A percentile compares a stretch with the other conserved stretches of the same genome.
phyloP scores from a whole-genome alignment of 2,797 vertebrate species.

The Phoebastria nigripes region DNA sequence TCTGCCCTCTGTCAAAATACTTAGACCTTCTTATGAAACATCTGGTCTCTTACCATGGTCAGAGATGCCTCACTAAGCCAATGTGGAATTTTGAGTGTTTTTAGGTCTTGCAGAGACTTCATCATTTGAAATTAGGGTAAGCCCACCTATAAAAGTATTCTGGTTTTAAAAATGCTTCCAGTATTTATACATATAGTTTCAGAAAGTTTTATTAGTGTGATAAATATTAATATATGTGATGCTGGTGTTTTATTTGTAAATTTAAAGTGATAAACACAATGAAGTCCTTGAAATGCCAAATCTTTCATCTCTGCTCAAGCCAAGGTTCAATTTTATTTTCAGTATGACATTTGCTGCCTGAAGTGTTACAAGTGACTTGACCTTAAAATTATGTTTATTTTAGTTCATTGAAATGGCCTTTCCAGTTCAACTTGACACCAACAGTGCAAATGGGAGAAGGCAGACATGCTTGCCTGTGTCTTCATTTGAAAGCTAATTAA shows the following conservation, averaged over 20 bases:
- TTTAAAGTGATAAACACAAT: conserved; percentile 20
- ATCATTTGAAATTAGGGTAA: not conserved
- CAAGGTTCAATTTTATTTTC: conserved; percentile 48
- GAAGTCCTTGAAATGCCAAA: conserved; percentile 44
- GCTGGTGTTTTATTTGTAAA: conserved; percentile 13
- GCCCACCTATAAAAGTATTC: not conserved
- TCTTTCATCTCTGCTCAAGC: conserved; percentile 25
- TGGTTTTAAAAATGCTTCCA: not conserved
- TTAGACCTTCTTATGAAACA: not conserved
- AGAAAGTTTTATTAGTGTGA: not conserved
- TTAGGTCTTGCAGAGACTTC: not conserved
- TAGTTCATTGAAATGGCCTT: conserved; percentile 55
- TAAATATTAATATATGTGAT: not conserved
- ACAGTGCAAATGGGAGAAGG: not conserved
- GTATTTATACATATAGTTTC: not conserved
- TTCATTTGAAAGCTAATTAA: conserved; percentile 53
- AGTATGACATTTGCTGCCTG: conserved; percentile 58
- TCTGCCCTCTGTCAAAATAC: not conserved
- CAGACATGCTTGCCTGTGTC: conserved; percentile 3
- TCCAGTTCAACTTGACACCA: conserved; percentile 45
- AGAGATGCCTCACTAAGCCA: not conserved
- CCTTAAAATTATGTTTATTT: conserved; percentile 58
- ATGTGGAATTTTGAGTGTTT: not conserved
- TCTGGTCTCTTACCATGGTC: not conserved
- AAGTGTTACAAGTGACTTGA: conserved; percentile 63